Base-by-base conservation (phyloP, 2,888 invertebrate genomes). In the Litoditis marina region DNA sequence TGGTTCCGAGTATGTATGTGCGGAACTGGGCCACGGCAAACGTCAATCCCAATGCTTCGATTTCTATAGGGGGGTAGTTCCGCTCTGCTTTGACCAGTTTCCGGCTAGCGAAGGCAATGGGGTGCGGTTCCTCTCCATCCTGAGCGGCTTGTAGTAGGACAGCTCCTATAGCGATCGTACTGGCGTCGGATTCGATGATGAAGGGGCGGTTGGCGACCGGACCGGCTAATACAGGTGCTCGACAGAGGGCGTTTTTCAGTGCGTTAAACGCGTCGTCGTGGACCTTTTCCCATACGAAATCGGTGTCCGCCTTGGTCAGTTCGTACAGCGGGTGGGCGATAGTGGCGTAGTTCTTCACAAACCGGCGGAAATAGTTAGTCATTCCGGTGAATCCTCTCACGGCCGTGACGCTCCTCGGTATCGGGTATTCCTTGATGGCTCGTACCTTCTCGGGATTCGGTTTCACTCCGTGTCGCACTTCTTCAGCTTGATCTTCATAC, bases 401-500 rank as follows among this genome's bases (percentile, higher is more conserved):
- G 31, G 52, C 65, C 6, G 62, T 64, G 30, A 47, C 30, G 11
- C 59, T 56, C 16, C 36, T 55, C 11, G 71, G 71, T 1, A 27
- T 11, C 0, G 68, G 66, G 54, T 50, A 66, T 1, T 64, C 34
- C 3, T 19, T 6, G n/a, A 71, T 64, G 2, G 64, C 66, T 30
- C 46, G 13, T 13, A 63, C 54, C 49, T 71, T 74, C 0, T 30
- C 36, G 1, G 68, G 68, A 59, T 74, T 63, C 5, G 71, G 62
- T 16, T 62, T 52, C 8, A 75, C 44, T 25, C 75, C 75, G 13
- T 74, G 1, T 27, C 42, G 53, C 74, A 73, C 39, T 75, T 75
- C 8, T 51, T 32, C 2, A 67, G 50, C 30, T 57, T 55, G 1
- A 71, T 25, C 51, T 71, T 73, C 49, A 75, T 28, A 6, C 66